Evolutionary conservation across 2,113 vertebrate species (phyloP).

Genomic region (Channa argus): DNA sequence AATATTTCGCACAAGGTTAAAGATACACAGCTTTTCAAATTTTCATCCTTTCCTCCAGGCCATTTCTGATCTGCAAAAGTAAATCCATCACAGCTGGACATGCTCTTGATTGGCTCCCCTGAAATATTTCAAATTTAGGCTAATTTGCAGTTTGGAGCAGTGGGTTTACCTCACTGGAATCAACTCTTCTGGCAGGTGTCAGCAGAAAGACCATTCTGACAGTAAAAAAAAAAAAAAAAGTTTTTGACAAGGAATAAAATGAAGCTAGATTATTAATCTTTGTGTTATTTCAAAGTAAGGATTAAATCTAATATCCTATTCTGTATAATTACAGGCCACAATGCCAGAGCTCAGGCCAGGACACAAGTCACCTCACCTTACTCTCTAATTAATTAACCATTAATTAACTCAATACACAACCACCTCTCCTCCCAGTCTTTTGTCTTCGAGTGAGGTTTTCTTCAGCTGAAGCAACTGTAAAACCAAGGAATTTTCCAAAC

Average conservation of each 20-base stretch:
- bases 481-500: conserved; percentile 4
- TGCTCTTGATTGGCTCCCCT: conserved; percentile 20
- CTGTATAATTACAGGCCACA: conserved; percentile 11
- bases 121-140: conserved; percentile 31
- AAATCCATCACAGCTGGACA: conserved; percentile 23
- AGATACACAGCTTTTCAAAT: conserved; percentile 1
- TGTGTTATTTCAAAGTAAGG: conserved; percentile 2
- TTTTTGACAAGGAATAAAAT: background rate
- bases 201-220: too few species aligned
- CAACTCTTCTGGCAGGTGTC: background rate
- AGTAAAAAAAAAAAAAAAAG: too few species aligned
- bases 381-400: conserved; percentile 50
- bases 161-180: background rate
- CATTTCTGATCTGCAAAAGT: background rate
- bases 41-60: conserved; percentile 14
- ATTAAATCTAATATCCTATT: background rate
- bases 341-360: conserved; percentile 7
- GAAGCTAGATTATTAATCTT: background rate
- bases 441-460: background rate
- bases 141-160: conserved; percentile 21
- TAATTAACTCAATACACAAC: conserved; percentile 20
- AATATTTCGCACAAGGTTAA: conserved; percentile 8
- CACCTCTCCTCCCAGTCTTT: background rate
- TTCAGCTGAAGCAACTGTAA: background rate
- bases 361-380: conserved; percentile 41